These are phyloP conservation scores for Ibidorhyncha struthersii DNA, from an alignment of 2,113 vertebrate species.

Conservation along the genomic window DNA sequence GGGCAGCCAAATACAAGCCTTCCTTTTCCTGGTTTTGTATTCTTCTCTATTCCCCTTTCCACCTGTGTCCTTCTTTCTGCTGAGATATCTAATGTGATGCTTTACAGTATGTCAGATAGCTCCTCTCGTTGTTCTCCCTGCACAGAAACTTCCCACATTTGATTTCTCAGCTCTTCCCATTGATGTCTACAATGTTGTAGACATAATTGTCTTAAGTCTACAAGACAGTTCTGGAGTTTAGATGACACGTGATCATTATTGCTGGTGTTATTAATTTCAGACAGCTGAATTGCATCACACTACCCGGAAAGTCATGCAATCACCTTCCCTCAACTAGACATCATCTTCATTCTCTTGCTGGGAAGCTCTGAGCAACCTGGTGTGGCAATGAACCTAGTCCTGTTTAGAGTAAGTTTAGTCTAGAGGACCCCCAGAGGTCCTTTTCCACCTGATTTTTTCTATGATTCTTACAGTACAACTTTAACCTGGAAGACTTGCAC, in stretches of 20 bases:
- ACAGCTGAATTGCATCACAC: not conserved
- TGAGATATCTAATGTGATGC: not conserved
- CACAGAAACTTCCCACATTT: not conserved
- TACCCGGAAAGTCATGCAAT: not conserved
- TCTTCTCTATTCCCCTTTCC: not conserved
- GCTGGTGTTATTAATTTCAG: not conserved
- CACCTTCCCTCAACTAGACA: not conserved
- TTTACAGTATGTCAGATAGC: not conserved
- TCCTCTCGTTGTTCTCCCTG: not conserved
- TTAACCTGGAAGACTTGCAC: not conserved
- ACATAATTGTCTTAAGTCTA: not conserved
- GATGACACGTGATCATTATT: not conserved
- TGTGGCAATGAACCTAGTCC: not conserved
- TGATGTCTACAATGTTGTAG: not conserved
- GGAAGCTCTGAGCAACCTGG: not conserved
- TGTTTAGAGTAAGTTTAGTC: not conserved
- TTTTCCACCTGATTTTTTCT: not conserved
- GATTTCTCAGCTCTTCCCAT: not conserved
- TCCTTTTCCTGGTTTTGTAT: not conserved
- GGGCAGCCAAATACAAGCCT: not conserved
- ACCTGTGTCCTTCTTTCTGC: not conserved
- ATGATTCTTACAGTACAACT: not conserved
- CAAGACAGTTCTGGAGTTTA: not conserved
- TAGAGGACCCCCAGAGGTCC: not conserved
- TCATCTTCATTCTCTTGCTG: not conserved